Conservation (phyloP, 2,797 vertebrate genomes). For the Telmatherina bonti region DNA sequence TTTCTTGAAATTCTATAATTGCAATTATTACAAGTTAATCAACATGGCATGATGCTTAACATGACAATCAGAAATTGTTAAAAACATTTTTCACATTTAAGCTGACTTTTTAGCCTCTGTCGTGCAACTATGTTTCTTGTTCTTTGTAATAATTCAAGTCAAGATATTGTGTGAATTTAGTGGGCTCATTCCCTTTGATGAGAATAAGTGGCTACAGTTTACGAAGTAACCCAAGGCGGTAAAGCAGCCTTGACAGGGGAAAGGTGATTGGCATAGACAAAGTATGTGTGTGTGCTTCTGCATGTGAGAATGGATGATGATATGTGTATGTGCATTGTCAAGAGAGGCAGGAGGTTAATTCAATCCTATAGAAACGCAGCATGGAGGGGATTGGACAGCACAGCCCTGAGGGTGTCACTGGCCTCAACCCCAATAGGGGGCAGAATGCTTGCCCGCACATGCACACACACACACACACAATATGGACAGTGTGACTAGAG, state of each 20-base stretch:
- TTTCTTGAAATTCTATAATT: background rate
- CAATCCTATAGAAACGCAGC: slow-evolving; percentile 86
- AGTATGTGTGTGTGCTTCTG: slow-evolving; percentile 40
- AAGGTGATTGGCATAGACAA: slow-evolving; percentile 72
- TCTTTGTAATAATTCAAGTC: slow-evolving; percentile 28
- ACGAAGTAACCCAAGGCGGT: slow-evolving; percentile 55
- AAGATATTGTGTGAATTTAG: slow-evolving; percentile 43
- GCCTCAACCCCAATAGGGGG: slow-evolving; percentile 79
- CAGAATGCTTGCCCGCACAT: slow-evolving; percentile 48
- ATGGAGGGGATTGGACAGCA: slow-evolving; percentile 83
- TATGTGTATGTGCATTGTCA: slow-evolving; percentile 78
- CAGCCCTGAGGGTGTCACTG: slow-evolving; percentile 82
- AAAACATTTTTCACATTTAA: background rate
- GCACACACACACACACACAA: too few relatives aligned
- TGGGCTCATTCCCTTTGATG: slow-evolving; percentile 37
- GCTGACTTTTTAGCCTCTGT: background rate
- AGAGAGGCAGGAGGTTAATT: slow-evolving; percentile 85
- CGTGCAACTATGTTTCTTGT: slow-evolving; percentile 9
- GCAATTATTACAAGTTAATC: too few relatives aligned
- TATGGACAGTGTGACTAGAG: too few relatives aligned
- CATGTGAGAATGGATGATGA: slow-evolving; percentile 60
- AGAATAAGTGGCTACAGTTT: slow-evolving; percentile 50
- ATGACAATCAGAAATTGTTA: background rate
- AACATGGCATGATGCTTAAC: background rate
- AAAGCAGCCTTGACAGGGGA: slow-evolving; percentile 60